Base-by-base conservation (phyloP, 2,888 invertebrate species). In the Phymatocera aterrima region DNA sequence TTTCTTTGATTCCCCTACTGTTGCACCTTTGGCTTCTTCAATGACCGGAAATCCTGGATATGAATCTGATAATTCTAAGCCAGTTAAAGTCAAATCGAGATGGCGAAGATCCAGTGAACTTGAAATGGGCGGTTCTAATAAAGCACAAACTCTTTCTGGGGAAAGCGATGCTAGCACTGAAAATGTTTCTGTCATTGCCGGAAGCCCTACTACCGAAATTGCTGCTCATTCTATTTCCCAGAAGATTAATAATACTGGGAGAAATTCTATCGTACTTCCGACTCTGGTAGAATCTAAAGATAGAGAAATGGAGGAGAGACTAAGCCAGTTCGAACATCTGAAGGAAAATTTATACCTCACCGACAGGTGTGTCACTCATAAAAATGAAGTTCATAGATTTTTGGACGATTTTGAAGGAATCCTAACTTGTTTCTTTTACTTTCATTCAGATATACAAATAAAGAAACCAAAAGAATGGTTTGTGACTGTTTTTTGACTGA, bases 401-500 rank as follows among this genome's bases (percentile, higher is more conserved):
- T 51, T n/a, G 18, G 6, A 40, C 6, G 8, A 8, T 51, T 51
- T 21, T 2, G 8, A 51, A 51, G 51, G 18, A n/a, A 24, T 57
- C 18, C 1, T 0, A 3, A 34, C 8, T 15, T 31, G 18, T 37
- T n/a, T 64, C 1, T 37, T 18, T 3, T 1, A 3, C 4, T 24
- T 43, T 10, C 10, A 21, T 28, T n/a, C 28, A 93, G 93, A 83
- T 91, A 95, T 89, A 94, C 95, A 79, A 97, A 96, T 90, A 97
- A 96, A 88, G 98, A 98, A 90, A 96, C 97, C 0, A 96, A 96
- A 84, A 94, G 97, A 84, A 98, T 99, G 98, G 94, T 95, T 40
- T 99, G 99, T 91, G 99, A 99, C 91, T 99, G 99, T 90, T 96
- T 96, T 87, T 93, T 98, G 83, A 96, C 96, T 77, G 94, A 95